Evolutionary conservation across 2,888 invertebrate species (phyloP).

Genomic region (Melanargia galathea): DNA sequence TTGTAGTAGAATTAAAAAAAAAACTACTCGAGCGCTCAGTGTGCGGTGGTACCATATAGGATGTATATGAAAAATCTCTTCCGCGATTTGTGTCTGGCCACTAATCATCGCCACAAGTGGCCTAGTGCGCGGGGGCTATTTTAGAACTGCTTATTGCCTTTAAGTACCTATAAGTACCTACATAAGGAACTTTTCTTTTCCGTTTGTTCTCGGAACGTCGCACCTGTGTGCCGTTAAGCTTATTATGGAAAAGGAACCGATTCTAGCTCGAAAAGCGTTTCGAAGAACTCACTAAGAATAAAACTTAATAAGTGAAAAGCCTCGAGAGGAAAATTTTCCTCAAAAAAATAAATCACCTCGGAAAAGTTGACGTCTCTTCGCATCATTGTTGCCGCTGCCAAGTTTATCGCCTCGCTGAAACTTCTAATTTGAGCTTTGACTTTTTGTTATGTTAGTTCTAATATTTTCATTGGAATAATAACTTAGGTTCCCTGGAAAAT

Average conservation of each 20-base stretch:
- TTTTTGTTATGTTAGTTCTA: background rate
- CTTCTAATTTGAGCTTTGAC: background rate
- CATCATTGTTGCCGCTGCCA: background rate
- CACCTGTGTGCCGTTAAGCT: constrained; percentile 1
- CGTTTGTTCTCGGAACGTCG: background rate
- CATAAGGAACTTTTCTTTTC: too few relatives aligned
- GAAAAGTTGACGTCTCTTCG: constrained; percentile 11
- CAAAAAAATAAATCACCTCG: constrained; percentile 19
- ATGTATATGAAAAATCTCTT: too few relatives aligned
- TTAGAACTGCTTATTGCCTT: too few relatives aligned
- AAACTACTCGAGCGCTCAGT: too few relatives aligned
- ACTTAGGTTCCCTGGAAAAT: background rate
- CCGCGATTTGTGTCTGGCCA: too few relatives aligned
- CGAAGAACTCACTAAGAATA: constrained; percentile 9
- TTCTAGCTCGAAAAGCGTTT: constrained; percentile 1
- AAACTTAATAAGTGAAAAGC: constrained; percentile 16
- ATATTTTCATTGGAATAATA: background rate
- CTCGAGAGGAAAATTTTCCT: background rate
- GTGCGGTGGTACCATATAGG: too few relatives aligned
- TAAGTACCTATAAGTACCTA: too few relatives aligned
- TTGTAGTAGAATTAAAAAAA: too few relatives aligned
- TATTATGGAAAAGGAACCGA: constrained; percentile 13
- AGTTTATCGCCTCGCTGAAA: background rate
- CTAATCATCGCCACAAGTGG: too few relatives aligned
- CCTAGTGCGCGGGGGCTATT: too few relatives aligned